Base-by-base conservation (phyloP, 2,797 vertebrate genomes). In the Euphonia xanthogaster region DNA sequence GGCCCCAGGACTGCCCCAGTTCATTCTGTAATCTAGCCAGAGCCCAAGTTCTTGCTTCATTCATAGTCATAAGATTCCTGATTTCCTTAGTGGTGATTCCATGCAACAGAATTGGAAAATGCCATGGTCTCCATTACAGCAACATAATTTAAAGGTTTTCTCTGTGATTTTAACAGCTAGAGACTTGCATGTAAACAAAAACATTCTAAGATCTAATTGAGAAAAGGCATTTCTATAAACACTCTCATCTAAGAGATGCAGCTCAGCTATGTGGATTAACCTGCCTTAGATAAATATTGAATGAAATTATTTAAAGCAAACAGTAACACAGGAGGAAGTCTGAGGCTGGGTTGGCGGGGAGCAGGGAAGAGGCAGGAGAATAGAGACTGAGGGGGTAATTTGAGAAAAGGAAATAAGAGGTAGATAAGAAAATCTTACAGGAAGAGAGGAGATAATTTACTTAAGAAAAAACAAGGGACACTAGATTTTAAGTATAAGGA, bases 281-380 rank as follows among this genome's bases (percentile, higher is more conserved):
- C 14, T 62, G 16, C 20, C 27, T 71, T 71, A 71, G 21, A 31
- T 14, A 58, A 74, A 48, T 57, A 40, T 14, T 71, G 44, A 40
- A 37, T 54, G 8, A 71, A 67, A 37, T 62, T 20, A 23, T 58
- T 74, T 71, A 66, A 88, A 90, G 15, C 28, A 62, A 58, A 8
- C 40, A 53, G 16, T 31, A 55, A 50, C 15, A 77, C 12, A 50
- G 21, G 9, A 19, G 28, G 18, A 67, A 57, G 10, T 35, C 60
- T 51, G 45, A 63, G 14, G 11, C 10, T 9, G 24, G 5, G 14
- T 31, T 13, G 1, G 12, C 12, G 28, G 20, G 11, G 7, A 28
- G 10, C 2, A 1, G 1, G 0, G 10, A 6, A 6, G 11, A 68
- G 10, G 5, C 19, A 40, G 42, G 20, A 89, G 10, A 55, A 40